Evolutionary conservation across 1,140 invertebrate species (phyloP).

Genomic region (Micrasema minimum): DNA sequence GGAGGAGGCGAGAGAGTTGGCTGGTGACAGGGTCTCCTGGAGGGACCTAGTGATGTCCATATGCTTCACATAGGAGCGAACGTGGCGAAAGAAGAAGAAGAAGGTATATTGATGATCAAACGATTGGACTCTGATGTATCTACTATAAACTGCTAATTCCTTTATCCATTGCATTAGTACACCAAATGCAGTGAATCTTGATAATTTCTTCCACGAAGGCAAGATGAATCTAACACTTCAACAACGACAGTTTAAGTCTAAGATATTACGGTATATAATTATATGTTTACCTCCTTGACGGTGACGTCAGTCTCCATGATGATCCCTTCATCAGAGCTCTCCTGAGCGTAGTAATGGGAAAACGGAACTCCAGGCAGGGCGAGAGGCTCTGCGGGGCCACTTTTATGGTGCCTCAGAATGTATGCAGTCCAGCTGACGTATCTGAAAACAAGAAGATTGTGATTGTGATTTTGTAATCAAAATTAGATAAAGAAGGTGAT

Average conservation of each 20-base stretch:
- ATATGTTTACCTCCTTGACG: constrained; percentile 74
- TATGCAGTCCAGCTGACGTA: constrained; percentile 86
- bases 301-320: constrained; percentile 86
- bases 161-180: too few relatives aligned
- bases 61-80: too few relatives aligned
- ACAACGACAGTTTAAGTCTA: not conserved
- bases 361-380: constrained; percentile 80
- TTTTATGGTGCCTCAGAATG: constrained; percentile 70
- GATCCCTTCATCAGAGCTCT: constrained; percentile 82
- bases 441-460: constrained; percentile 59
- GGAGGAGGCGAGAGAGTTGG: too few relatives aligned
- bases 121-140: too few relatives aligned
- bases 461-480: not conserved
- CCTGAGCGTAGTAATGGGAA: constrained; percentile 87
- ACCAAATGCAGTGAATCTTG: too few relatives aligned
- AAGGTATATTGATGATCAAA: too few relatives aligned
- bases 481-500: not conserved
- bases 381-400: constrained; percentile 69
- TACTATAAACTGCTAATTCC: too few relatives aligned
- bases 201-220: too few relatives aligned
- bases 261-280: not conserved
- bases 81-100: too few relatives aligned
- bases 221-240: not conserved
- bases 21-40: too few relatives aligned
- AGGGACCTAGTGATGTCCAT: too few relatives aligned